Percentiles rank a stretch among this genome's conserved stretches.
Evolutionary conservation across 2,113 vertebrate genomes (phyloP).

Genomic region (Odocoileus virginianus): DNA sequence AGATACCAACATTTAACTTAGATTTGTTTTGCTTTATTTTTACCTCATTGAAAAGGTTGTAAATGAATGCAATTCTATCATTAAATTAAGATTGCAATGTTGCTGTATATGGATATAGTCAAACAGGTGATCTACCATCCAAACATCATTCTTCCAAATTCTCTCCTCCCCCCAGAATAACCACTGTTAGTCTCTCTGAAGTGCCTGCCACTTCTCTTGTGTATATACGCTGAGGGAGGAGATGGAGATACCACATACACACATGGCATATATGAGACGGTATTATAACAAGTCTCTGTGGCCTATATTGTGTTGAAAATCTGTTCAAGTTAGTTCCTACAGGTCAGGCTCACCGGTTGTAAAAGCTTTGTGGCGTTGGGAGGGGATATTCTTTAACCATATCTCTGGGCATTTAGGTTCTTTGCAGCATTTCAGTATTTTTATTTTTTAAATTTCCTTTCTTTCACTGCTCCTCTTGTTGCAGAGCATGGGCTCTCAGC

Average conservation of each 20-base stretch:
- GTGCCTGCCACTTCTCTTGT: not conserved
- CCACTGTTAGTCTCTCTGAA: not conserved
- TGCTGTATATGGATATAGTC: not conserved
- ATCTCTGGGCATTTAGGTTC: not conserved
- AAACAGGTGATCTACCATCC: not conserved
- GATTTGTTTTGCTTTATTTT: not conserved
- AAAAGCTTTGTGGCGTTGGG: not conserved
- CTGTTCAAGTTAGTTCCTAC: not conserved
- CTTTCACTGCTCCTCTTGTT: not conserved
- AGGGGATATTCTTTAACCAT: not conserved
- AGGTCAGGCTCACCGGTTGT: not conserved
- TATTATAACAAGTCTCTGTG: not conserved
- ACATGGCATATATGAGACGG: not conserved
- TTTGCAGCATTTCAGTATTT: not conserved
- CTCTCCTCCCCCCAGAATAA: not conserved
- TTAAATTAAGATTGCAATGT: not conserved
- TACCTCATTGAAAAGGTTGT: not conserved
- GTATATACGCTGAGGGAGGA: not conserved
- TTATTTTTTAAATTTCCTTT: not conserved
- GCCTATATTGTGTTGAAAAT: not conserved
- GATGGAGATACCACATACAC: not conserved
- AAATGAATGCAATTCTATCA: not conserved
- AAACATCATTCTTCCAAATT: not conserved
- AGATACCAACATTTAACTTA: not conserved
- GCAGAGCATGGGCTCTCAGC: not conserved